phyloP scores from a whole-genome alignment of 2,888 invertebrate genomes.

The Parasteatoda lunata region DNA sequence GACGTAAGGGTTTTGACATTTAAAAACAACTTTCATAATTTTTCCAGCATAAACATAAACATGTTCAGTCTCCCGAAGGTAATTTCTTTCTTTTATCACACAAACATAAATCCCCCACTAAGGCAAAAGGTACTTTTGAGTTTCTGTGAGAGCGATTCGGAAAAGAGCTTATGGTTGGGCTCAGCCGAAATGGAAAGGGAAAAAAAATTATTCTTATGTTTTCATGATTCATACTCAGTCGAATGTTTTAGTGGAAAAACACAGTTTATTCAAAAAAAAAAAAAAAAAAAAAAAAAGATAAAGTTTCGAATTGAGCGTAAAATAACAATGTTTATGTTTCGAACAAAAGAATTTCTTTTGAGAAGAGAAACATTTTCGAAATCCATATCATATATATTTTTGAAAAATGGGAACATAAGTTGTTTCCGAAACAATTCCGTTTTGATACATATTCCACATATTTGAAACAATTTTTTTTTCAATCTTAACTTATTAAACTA shows the following conservation, averaged over 20 bases:
- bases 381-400: slow-evolving; percentile 51
- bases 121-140: not conserved
- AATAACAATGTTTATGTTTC: slow-evolving; percentile 50
- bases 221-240: not conserved
- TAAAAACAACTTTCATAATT: too few species aligned
- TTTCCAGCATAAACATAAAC: too few species aligned
- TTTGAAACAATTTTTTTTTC: too few species aligned
- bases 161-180: too few species aligned
- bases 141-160: not conserved
- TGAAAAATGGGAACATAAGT: slow-evolving; percentile 18
- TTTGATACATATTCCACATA: not conserved
- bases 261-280: slow-evolving; percentile 15
- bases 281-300: not conserved
- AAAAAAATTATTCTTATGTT: not conserved
- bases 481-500: too few species aligned
- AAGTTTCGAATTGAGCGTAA: slow-evolving; percentile 37
- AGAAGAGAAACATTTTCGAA: not conserved
- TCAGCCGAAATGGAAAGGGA: too few species aligned
- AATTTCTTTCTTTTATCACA: not conserved
- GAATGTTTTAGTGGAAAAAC: slow-evolving; percentile 3
- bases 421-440: slow-evolving; percentile 43
- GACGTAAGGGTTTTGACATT: too few species aligned
- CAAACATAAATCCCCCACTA: not conserved
- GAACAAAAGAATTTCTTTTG: not conserved
- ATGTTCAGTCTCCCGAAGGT: too few species aligned